These are phyloP conservation scores for Rhogogaster chlorosoma DNA, from an alignment of 2,888 invertebrate species.

Conservation along the genomic window DNA sequence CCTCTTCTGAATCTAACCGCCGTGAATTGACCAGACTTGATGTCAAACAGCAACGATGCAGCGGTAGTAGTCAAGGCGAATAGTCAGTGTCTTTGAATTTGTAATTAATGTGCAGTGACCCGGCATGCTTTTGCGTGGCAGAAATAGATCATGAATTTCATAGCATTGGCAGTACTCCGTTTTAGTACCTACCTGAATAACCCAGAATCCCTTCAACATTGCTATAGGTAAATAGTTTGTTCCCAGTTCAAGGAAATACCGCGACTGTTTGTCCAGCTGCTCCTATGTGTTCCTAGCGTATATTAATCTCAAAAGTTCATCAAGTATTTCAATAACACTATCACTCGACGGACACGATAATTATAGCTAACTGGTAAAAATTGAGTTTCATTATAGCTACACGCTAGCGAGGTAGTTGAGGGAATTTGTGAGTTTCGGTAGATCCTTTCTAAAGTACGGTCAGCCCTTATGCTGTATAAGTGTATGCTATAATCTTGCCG, in stretches of 20 bases:
- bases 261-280: neutral
- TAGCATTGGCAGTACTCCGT: neutral
- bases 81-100: neutral
- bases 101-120: constrained; percentile 40
- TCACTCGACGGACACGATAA: neutral
- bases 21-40: neutral
- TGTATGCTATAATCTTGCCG: neutral
- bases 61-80: constrained; percentile 13
- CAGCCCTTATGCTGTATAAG: neutral
- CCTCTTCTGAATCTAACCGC: neutral
- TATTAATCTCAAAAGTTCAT: neutral
- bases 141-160: constrained; percentile 11
- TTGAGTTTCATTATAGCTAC: neutral
- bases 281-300: neutral
- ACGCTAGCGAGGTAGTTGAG: neutral
- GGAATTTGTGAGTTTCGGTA: constrained; percentile 7
- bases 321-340: constrained; percentile 2
- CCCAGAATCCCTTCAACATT: neutral
- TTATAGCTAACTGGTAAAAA: neutral
- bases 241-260: neutral
- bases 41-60: neutral
- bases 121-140: neutral
- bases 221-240: neutral
- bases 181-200: neutral
- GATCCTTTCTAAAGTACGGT: neutral